Evolutionary conservation across 2,888 invertebrate species (phyloP).

Genomic region (Zele albiditarsus): DNA sequence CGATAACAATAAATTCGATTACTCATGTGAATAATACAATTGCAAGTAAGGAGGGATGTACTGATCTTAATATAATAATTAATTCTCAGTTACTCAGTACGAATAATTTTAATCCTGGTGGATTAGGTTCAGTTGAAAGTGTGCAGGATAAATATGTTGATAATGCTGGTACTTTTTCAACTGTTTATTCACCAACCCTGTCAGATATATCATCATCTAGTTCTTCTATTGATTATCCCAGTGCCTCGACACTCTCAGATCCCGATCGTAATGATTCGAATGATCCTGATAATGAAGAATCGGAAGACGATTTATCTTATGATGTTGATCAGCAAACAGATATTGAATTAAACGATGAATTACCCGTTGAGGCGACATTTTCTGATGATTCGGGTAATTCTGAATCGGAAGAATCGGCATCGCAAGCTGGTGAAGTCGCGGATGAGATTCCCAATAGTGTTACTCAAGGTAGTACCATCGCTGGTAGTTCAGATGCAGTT

Average conservation of each 20-base stretch:
- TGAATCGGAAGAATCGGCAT: slow-evolving; percentile 24
- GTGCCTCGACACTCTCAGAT: slow-evolving; percentile 19
- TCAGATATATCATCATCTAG: slow-evolving; percentile 22
- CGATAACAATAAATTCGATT: slow-evolving; percentile 68
- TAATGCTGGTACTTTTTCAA: not conserved
- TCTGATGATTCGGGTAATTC: slow-evolving; percentile 32
- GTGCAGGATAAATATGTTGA: slow-evolving; percentile 44
- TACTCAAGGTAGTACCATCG: slow-evolving; percentile 1
- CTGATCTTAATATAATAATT: slow-evolving; percentile 81
- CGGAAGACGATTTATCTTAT: slow-evolving; percentile 19
- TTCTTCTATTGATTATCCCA: slow-evolving; percentile 21
- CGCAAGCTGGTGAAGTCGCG: slow-evolving; percentile 24
- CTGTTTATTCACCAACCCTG: not conserved
- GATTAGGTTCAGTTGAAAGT: slow-evolving; percentile 22
- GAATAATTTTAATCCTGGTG: slow-evolving; percentile 69
- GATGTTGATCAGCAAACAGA: slow-evolving; percentile 43
- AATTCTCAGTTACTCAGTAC: slow-evolving; percentile 81
- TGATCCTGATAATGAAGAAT: slow-evolving; percentile 7
- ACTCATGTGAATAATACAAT: slow-evolving; percentile 69
- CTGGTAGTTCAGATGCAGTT: slow-evolving; percentile 23
- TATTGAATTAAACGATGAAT: slow-evolving; percentile 25
- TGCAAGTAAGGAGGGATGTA: slow-evolving; percentile 79
- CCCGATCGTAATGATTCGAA: slow-evolving; percentile 39
- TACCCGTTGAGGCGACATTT: not conserved
- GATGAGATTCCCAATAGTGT: slow-evolving; percentile 14